phyloP scores from a whole-genome alignment of 2,888 invertebrate species.

The Plusia festucae region DNA sequence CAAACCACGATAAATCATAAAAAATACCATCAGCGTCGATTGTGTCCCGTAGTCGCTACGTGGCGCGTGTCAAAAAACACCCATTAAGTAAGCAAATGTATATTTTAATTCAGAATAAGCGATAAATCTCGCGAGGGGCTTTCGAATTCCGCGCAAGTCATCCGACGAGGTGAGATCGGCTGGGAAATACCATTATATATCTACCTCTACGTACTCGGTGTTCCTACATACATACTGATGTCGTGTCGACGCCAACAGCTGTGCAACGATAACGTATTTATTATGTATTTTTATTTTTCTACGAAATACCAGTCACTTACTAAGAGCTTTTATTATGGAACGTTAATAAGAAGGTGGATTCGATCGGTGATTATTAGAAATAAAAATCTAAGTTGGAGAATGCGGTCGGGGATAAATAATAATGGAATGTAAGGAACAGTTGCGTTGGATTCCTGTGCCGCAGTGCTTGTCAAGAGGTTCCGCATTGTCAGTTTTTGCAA shows the following conservation, averaged over 20 bases:
- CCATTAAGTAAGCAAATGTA: slow-evolving; percentile 87
- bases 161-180: slow-evolving; percentile 87
- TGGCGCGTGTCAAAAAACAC: slow-evolving; percentile 86
- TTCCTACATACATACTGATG: slow-evolving; percentile 76
- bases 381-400: slow-evolving; percentile 63
- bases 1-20: slow-evolving; percentile 79
- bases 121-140: slow-evolving; percentile 89
- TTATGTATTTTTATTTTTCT: slow-evolving; percentile 60
- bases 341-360: slow-evolving; percentile 52
- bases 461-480: slow-evolving; percentile 71
- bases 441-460: slow-evolving; percentile 74
- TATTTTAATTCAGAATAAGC: slow-evolving; percentile 88
- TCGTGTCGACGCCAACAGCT: slow-evolving; percentile 71
- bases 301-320: slow-evolving; percentile 41
- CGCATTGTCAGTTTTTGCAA: slow-evolving; percentile 70
- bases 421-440: slow-evolving; percentile 77
- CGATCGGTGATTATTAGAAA: slow-evolving; percentile 52
- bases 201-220: slow-evolving; percentile 69
- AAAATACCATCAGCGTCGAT: slow-evolving; percentile 73
- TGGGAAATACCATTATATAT: slow-evolving; percentile 87
- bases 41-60: slow-evolving; percentile 74
- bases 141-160: slow-evolving; percentile 89
- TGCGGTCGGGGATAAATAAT: slow-evolving; percentile 66
- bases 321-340: slow-evolving; percentile 44
- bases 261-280: slow-evolving; percentile 70